These are phyloP conservation scores for Sinohyriopsis cumingii DNA, from an alignment of 2,888 invertebrate species.

Conservation along the genomic window DNA sequence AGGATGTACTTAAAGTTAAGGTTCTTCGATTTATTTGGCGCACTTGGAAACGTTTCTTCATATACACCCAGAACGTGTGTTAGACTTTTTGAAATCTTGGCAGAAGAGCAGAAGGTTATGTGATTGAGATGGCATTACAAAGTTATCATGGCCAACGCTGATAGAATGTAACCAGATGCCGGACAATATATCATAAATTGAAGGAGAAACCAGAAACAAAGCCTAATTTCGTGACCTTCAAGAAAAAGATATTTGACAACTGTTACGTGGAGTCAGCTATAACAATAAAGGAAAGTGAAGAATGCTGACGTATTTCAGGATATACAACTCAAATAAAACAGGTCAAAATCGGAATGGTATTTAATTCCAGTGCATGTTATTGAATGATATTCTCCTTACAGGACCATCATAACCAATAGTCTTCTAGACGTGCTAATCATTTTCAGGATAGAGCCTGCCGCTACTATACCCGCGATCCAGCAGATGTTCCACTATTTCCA, in stretches of 20 bases:
- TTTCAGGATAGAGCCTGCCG: constrained; percentile 4
- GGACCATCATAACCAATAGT: constrained; percentile 15
- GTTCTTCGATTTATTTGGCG: constrained; percentile 6
- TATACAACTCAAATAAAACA: too few relatives aligned
- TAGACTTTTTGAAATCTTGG: constrained; percentile 13
- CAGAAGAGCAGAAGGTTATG: constrained; percentile 13
- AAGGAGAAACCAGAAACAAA: too few relatives aligned
- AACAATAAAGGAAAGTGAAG: too few relatives aligned
- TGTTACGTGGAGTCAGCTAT: too few relatives aligned
- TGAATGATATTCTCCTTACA: constrained; percentile 9
- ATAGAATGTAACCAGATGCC: constrained; percentile 25
- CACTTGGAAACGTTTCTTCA: neutral
- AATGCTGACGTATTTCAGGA: too few relatives aligned
- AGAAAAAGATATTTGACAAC: too few relatives aligned
- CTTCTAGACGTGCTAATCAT: constrained; percentile 2
- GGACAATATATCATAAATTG: neutral
- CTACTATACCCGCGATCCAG: constrained; percentile 3
- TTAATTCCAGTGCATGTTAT: neutral
- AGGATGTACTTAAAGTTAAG: neutral
- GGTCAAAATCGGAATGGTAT: too few relatives aligned
- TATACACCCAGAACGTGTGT: constrained; percentile 12
- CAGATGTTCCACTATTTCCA: constrained; percentile 12
- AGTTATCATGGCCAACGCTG: constrained; percentile 16
- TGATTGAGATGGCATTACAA: constrained; percentile 15
- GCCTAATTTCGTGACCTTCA: too few relatives aligned